phyloP scores from a whole-genome alignment of 2,113 vertebrate genomes.

The Hemichromis elongatus region DNA sequence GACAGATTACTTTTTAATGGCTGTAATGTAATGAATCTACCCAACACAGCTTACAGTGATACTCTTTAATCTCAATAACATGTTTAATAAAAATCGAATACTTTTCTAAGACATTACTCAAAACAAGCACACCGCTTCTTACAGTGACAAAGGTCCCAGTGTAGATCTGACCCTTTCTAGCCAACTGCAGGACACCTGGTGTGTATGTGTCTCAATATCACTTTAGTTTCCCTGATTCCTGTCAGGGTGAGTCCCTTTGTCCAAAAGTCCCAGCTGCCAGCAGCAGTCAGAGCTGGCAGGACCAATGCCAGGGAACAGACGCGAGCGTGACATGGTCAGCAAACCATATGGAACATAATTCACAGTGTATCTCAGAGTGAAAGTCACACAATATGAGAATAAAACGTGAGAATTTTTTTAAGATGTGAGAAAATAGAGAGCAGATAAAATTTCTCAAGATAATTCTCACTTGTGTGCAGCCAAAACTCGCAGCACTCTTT shows the following conservation, averaged over 20 bases:
- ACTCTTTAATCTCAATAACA: not conserved
- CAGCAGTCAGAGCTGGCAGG: not conserved
- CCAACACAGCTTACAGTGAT: not conserved
- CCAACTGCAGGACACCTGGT: not conserved
- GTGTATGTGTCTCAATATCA: not conserved
- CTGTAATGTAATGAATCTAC: not conserved
- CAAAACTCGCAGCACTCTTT: not conserved
- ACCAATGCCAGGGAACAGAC: constrained; percentile 23
- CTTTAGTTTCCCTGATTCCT: not conserved
- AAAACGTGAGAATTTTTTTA: not conserved
- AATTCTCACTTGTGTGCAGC: not conserved
- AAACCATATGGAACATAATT: constrained; percentile 43
- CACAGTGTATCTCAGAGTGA: not conserved
- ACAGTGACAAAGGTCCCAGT: not conserved
- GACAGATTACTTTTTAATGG: not conserved
- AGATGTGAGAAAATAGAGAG: not conserved
- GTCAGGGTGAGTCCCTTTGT: not conserved
- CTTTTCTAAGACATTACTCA: not conserved
- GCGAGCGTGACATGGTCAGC: constrained; percentile 12
- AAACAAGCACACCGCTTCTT: not conserved
- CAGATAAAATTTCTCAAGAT: not conserved
- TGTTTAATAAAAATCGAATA: not conserved
- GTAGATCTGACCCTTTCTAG: not conserved
- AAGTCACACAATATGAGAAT: not conserved
- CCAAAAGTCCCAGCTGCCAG: not conserved